Conservation (phyloP, 2,797 vertebrate species). For the Amazonetta brasiliensis region DNA sequence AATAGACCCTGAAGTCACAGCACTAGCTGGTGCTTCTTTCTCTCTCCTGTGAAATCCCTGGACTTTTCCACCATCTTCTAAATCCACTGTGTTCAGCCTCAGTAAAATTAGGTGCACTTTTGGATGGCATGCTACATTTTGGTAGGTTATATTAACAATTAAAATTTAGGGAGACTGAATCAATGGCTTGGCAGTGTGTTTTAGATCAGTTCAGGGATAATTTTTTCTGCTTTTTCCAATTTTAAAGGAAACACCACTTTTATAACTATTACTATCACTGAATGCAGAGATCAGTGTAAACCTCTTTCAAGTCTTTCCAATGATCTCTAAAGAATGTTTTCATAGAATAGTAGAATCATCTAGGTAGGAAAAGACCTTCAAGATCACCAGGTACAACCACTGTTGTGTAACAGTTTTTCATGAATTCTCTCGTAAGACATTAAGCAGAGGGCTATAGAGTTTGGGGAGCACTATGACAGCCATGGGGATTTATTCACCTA, state of each 20-base stretch:
- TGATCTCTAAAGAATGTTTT: neutral
- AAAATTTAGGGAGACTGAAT: neutral
- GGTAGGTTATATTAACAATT: neutral
- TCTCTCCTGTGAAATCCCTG: neutral
- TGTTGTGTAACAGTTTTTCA: neutral
- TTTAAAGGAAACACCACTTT: neutral
- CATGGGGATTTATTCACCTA: neutral
- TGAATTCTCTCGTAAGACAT: neutral
- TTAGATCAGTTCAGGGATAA: neutral
- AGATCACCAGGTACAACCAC: neutral
- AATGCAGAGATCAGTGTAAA: neutral
- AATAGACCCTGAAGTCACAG: neutral
- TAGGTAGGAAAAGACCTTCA: neutral
- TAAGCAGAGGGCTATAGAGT: neutral
- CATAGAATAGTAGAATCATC: neutral
- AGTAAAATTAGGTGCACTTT: slow-evolving; percentile 10
- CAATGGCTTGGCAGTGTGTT: accelerated
- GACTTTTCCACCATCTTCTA: neutral
- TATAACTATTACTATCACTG: neutral
- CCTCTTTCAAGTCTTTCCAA: neutral
- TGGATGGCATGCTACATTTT: neutral
- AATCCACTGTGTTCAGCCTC: slow-evolving; percentile 12
- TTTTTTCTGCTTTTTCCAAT: neutral
- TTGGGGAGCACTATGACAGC: neutral
- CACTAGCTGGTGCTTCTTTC: neutral